Evolutionary conservation across 2,888 invertebrate genomes (phyloP).

Genomic region (Holacanthella duospinosa): DNA sequence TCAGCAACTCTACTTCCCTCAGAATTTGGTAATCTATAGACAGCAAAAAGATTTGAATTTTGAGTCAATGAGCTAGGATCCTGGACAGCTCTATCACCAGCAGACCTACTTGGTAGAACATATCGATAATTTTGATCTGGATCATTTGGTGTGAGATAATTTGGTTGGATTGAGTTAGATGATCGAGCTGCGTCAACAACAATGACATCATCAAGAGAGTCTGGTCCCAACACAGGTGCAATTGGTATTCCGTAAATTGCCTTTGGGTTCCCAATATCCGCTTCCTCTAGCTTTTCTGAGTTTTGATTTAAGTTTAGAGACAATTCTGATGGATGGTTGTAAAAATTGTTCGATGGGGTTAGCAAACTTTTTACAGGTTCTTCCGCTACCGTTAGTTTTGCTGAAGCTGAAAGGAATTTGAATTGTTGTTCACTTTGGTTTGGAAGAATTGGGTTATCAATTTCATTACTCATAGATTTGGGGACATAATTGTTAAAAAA

Average conservation of each 20-base stretch:
- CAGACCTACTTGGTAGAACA: no score
- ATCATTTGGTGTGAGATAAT: neutral
- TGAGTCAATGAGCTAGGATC: neutral
- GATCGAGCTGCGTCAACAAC: neutral
- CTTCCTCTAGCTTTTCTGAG: neutral
- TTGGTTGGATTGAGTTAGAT: neutral
- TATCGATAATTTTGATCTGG: no score
- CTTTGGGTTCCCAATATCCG: conserved; percentile 14
- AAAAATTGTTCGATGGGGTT: no score
- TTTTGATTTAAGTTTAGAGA: neutral
- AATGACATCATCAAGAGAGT: conserved; percentile 12
- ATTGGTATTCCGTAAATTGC: conserved; percentile 34
- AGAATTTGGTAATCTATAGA: neutral
- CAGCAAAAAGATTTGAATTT: no score
- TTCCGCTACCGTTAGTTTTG: neutral
- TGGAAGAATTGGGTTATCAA: neutral
- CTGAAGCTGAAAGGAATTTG: conserved; percentile 1
- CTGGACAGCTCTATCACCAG: no score
- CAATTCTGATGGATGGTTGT: neutral
- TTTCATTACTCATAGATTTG: conserved; percentile 7
- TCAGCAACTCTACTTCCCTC: neutral
- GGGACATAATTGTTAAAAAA: neutral
- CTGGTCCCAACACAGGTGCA: conserved; percentile 31
- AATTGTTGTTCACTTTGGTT: neutral
- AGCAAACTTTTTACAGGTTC: no score